phyloP scores from a whole-genome alignment of 2,113 vertebrate genomes.

The Microtus montanus region DNA sequence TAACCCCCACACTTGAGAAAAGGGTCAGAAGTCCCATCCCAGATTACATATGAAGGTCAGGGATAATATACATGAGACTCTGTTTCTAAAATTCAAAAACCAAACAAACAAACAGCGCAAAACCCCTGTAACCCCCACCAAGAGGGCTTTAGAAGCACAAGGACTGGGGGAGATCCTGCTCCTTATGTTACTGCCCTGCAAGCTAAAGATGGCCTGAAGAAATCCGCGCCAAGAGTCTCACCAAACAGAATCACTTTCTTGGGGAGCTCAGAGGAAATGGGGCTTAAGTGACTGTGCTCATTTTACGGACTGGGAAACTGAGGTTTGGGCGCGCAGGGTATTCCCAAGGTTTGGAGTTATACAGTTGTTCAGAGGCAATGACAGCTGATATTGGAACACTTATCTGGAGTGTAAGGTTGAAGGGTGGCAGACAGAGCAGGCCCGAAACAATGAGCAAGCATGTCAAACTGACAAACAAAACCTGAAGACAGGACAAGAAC shows the following conservation, averaged over 20 bases:
- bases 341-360: background rate
- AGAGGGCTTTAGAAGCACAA: background rate
- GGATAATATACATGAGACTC: background rate
- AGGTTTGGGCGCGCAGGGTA: background rate
- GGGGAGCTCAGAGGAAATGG: background rate
- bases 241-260: background rate
- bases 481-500: background rate
- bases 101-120: background rate
- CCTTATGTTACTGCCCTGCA: background rate
- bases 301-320: constrained; percentile 4
- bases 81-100: background rate
- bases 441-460: background rate
- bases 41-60: background rate
- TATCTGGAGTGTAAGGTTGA: background rate
- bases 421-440: background rate
- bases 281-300: background rate
- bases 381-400: background rate
- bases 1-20: background rate
- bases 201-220: background rate
- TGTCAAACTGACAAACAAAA: background rate
- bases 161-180: background rate
- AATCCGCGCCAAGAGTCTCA: background rate
- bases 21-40: background rate
- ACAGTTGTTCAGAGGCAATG: background rate
- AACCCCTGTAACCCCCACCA: background rate